phyloP scores from a whole-genome alignment of 1,140 invertebrate species.

The Coboldia fuscipes region DNA sequence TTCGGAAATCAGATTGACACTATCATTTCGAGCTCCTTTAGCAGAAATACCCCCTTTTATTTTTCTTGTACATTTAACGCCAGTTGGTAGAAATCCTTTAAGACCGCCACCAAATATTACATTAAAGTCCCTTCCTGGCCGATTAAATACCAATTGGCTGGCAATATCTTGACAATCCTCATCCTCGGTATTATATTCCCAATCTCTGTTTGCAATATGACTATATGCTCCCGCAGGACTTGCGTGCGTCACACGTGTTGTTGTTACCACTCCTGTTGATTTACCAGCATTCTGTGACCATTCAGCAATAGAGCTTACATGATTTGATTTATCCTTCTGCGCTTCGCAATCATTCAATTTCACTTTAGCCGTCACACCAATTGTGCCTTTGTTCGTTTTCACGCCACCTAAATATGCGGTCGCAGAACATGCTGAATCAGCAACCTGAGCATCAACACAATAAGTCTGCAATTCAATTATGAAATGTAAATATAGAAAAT shows the following conservation, averaged over 20 bases:
- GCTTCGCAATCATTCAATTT: slow-evolving; percentile 35
- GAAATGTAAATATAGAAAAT: slow-evolving; percentile 49
- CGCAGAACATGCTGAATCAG: slow-evolving; percentile 50
- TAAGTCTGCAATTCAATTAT: slow-evolving; percentile 52
- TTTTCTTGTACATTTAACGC: slow-evolving; percentile 24
- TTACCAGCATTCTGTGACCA: slow-evolving; percentile 44
- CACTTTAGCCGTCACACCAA: slow-evolving; percentile 43
- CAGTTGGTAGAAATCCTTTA: slow-evolving; percentile 28
- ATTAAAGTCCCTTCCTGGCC: slow-evolving; percentile 27
- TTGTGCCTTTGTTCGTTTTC: slow-evolving; percentile 39
- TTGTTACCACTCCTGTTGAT: slow-evolving; percentile 48
- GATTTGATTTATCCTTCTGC: slow-evolving; percentile 26
- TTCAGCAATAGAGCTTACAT: slow-evolving; percentile 21
- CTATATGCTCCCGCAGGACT: slow-evolving; percentile 49
- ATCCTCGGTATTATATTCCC: slow-evolving; percentile 35
- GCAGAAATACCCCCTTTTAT: too few species aligned
- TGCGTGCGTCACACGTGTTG: slow-evolving; percentile 50
- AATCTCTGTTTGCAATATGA: slow-evolving; percentile 39
- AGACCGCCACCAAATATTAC: slow-evolving; percentile 46
- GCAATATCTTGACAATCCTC: too few species aligned
- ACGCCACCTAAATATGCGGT: slow-evolving; percentile 51
- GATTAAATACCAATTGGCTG: too few species aligned
- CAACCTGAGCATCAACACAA: slow-evolving; percentile 50
- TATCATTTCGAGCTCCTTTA: slow-evolving; percentile 25
- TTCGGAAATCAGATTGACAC: slow-evolving; percentile 24